A percentile compares a stretch with the other conserved stretches of the same genome.
These are phyloP conservation scores for Oryctes rhinoceros DNA, from an alignment of 1,140 invertebrate species.

Conservation along the genomic window DNA sequence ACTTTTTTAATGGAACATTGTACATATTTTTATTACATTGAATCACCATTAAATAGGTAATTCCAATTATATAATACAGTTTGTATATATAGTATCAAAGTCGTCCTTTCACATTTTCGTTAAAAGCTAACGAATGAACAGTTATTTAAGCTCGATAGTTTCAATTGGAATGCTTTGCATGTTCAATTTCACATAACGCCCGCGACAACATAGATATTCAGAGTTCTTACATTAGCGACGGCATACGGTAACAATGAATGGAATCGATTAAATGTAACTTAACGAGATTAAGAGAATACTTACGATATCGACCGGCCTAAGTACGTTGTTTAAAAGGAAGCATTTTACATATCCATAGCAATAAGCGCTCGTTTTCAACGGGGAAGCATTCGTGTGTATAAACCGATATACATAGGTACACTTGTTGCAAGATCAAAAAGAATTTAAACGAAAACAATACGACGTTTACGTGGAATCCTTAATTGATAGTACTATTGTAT, in stretches of 20 bases:
- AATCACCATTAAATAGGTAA: too few relatives aligned
- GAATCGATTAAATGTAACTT: not conserved
- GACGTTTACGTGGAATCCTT: not conserved
- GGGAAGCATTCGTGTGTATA: not conserved
- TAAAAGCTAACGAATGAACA: too few relatives aligned
- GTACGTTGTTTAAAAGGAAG: not conserved
- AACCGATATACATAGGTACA: not conserved
- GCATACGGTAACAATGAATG: not conserved
- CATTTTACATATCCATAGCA: not conserved
- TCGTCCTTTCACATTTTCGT: too few relatives aligned
- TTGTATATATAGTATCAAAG: too few relatives aligned
- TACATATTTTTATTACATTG: too few relatives aligned
- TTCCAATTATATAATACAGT: too few relatives aligned
- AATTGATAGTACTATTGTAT: not conserved
- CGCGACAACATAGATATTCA: not conserved
- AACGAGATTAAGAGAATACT: slow-evolving; percentile 16
- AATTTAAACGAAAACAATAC: not conserved
- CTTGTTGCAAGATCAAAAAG: too few relatives aligned
- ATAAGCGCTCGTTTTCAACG: not conserved
- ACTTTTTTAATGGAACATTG: too few relatives aligned
- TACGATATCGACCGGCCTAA: not conserved
- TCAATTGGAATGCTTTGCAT: not conserved
- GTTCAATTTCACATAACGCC: not conserved
- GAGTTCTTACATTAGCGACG: not conserved
- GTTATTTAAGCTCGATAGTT: too few relatives aligned